Percentiles rank a stretch among this genome's conserved stretches.
phyloP scores from a whole-genome alignment of 2,888 invertebrate species.

The Apamea anceps region DNA sequence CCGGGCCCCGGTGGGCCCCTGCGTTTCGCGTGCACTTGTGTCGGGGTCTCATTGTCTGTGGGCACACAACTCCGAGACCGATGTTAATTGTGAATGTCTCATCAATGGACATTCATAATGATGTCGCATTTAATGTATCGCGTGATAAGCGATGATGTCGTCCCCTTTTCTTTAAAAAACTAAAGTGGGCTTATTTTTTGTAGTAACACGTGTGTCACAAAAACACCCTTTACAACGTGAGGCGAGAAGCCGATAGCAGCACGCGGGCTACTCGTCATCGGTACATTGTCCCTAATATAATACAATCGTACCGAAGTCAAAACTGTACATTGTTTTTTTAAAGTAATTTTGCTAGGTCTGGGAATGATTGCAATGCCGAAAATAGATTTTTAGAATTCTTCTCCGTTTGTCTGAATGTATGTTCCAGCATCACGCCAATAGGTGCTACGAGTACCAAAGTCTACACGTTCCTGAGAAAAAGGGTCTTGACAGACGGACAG shows the following conservation, averaged over 20 bases:
- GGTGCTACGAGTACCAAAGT: too few relatives aligned
- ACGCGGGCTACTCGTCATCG: too few relatives aligned
- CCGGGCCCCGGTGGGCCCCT: neutral
- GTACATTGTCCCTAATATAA: neutral
- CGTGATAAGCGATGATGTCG: slow-evolving; percentile 1
- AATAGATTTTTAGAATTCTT: neutral
- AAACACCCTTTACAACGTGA: neutral
- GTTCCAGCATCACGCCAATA: neutral
- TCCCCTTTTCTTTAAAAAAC: slow-evolving; percentile 11
- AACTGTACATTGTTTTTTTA: neutral
- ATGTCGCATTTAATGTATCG: slow-evolving; percentile 16
- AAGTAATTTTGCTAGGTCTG: neutral
- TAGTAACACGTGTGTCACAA: slow-evolving; percentile 39
- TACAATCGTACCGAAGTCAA: neutral
- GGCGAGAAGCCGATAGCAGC: neutral
- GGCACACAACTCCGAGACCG: neutral
- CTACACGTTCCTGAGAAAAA: too few relatives aligned
- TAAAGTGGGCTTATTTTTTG: slow-evolving; percentile 4
- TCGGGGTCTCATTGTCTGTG: slow-evolving; percentile 30
- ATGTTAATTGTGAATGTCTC: slow-evolving; percentile 31
- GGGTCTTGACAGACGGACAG: too few relatives aligned
- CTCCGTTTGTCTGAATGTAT: neutral
- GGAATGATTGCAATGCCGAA: neutral
- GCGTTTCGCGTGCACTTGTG: slow-evolving; percentile 33
- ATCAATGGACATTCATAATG: slow-evolving; percentile 36